Evolutionary conservation across 2,888 invertebrate genomes (phyloP).

Genomic region (Tortrix viridana): DNA sequence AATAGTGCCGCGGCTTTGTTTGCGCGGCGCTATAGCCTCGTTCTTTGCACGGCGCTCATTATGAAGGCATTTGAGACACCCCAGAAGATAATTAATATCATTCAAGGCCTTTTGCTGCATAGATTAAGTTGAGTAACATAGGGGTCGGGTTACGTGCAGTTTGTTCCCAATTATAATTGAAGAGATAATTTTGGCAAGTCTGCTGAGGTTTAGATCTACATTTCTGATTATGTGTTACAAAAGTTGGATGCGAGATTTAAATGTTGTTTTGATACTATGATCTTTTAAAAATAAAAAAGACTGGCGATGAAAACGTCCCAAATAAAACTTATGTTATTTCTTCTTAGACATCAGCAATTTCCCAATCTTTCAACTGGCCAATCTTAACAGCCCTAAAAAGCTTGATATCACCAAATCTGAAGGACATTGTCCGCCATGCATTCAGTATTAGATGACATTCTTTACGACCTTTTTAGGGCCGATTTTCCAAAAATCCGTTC

Average conservation of each 20-base stretch:
- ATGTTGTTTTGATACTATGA: too few species aligned
- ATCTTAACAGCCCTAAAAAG: neutral
- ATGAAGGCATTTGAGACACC: slow-evolving; percentile 48
- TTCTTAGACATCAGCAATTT: neutral
- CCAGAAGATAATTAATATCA: slow-evolving; percentile 52
- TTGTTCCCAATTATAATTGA: neutral
- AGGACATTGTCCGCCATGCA: slow-evolving; percentile 16
- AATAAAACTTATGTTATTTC: neutral
- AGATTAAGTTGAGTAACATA: slow-evolving; percentile 21
- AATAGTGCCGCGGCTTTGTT: slow-evolving; percentile 34
- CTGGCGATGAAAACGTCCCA: too few species aligned
- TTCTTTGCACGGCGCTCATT: slow-evolving; percentile 47
- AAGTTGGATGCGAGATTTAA: neutral
- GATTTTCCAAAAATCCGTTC: slow-evolving; percentile 36
- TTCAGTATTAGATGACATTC: slow-evolving; percentile 27
- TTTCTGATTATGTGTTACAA: neutral
- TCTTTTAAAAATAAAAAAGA: too few species aligned
- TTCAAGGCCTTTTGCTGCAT: slow-evolving; percentile 37
- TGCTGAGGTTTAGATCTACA: neutral
- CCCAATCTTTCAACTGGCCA: neutral
- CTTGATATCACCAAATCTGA: slow-evolving; percentile 17
- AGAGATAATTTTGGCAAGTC: slow-evolving; percentile 1
- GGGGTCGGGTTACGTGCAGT: slow-evolving; percentile 11
- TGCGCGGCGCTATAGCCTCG: slow-evolving; percentile 28
- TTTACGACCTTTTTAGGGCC: slow-evolving; percentile 32